Base-by-base conservation (phyloP, 2,797 vertebrate species). In the Tokudaia muenninki region DNA sequence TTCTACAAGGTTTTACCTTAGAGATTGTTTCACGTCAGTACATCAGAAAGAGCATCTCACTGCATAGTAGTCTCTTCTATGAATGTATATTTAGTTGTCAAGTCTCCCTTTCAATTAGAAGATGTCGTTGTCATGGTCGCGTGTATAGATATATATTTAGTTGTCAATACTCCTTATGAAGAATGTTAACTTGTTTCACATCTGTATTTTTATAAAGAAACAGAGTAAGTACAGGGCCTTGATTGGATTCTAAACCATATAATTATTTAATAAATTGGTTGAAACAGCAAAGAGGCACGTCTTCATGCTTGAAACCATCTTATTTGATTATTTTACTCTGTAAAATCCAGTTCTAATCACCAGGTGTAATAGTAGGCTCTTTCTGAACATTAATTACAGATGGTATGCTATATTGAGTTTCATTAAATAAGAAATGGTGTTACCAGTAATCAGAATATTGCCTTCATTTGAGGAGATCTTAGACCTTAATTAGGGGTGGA, bases 341-440 rank as follows among this genome's bases (percentile, higher is more conserved):
- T 83, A 47, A 19, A 92, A 34, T 70, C 57, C n/a, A 94, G 57
- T 17, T 70, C 94, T 83, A 94, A 78, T 29, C 87, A n/a, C 75
- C 65, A 92, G 94, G 72, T 87, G 3, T 57, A 92, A 84, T 37
- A 94, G 34, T 63, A 92, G 22, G 13, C n/a, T 82, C 57, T 96
- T 63, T 55, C 70, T 87, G 75, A 91, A 94, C 41, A 83, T 77
- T 93, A 94, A 83, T 95, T 96, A 96, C 92, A 57, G 95, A 63
- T 83, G 82, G 80, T 81, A 31, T 94, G 78, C 26, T 61, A 91
- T 94, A 84, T 91, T 94, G 67, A 79, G 94, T 91, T 87, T 96
- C 80, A 95, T 96, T 96, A 96, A 92, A 95, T 96, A 92, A 95
- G 63, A 92, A 94, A 94, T 90, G 82, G 59, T 52, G 77, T 95